Conservation (phyloP, 2,113 vertebrate genomes). For the Myocastor coypus region DNA sequence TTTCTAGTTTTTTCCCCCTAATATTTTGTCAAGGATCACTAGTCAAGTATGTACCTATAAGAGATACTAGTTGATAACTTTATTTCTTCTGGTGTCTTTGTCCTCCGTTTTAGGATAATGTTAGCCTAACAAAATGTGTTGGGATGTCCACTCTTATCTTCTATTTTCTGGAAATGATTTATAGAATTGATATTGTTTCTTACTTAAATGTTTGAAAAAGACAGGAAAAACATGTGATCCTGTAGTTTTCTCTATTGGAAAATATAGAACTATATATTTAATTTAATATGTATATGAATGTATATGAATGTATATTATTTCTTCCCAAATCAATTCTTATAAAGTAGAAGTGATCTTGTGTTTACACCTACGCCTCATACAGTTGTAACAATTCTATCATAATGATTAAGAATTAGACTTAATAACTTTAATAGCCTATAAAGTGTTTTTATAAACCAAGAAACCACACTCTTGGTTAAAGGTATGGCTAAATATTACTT, state of each 20-base stretch:
- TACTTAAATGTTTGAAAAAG: neutral
- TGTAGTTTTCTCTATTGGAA: neutral
- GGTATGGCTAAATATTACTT: too few species aligned
- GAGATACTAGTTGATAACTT: neutral
- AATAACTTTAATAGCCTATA: neutral
- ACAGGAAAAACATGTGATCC: neutral
- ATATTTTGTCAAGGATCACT: neutral
- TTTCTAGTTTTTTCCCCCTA: neutral
- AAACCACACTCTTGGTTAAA: too few species aligned
- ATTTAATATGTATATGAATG: slow-evolving; percentile 1
- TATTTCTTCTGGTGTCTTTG: neutral
- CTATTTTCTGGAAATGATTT: too few species aligned
- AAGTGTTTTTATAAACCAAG: neutral
- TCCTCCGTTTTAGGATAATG: neutral
- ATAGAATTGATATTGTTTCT: neutral
- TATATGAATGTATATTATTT: neutral
- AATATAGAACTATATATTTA: neutral
- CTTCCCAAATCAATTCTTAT: neutral
- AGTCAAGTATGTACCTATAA: neutral
- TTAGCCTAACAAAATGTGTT: neutral
- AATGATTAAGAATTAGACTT: neutral
- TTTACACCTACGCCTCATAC: neutral
- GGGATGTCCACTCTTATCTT: too few species aligned
- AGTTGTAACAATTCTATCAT: neutral
- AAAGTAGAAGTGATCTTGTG: neutral